phyloP scores from a whole-genome alignment of 2,113 vertebrate genomes.

The Ochotona curzoniae region DNA sequence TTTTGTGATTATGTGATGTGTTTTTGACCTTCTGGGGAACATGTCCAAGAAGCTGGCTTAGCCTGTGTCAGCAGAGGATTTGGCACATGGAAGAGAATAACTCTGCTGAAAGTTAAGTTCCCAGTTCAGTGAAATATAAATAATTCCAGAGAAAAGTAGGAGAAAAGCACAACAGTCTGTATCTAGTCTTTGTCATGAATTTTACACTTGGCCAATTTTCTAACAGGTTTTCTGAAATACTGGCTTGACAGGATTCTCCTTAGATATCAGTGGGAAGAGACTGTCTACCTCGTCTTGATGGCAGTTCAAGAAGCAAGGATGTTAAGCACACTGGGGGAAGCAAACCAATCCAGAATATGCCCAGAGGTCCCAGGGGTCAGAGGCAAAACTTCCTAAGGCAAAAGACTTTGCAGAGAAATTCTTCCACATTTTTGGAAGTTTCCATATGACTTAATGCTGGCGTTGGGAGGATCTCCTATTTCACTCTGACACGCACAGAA shows the following conservation, averaged over 20 bases:
- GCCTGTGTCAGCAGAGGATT: background rate
- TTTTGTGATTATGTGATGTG: background rate
- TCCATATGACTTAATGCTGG: background rate
- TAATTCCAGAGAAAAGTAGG: slow-evolving; percentile 19
- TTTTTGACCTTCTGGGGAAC: background rate
- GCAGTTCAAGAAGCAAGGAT: background rate
- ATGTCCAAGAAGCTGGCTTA: background rate
- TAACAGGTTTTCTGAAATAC: background rate
- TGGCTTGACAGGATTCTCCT: background rate
- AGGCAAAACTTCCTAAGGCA: background rate
- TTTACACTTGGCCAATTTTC: background rate
- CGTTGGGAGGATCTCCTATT: background rate
- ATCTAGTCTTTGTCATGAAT: slow-evolving; percentile 49
- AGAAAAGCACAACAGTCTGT: background rate
- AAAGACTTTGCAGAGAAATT: background rate
- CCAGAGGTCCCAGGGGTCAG: background rate
- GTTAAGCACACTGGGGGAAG: background rate
- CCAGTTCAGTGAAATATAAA: slow-evolving; percentile 27
- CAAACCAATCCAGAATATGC: background rate
- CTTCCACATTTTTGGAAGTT: background rate
- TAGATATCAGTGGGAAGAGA: background rate
- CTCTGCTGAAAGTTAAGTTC: background rate
- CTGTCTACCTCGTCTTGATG: background rate
- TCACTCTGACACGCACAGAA: background rate
- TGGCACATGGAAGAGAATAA: background rate